Conservation (phyloP, 2,797 vertebrate species). For the Notamacropus eugenii region DNA sequence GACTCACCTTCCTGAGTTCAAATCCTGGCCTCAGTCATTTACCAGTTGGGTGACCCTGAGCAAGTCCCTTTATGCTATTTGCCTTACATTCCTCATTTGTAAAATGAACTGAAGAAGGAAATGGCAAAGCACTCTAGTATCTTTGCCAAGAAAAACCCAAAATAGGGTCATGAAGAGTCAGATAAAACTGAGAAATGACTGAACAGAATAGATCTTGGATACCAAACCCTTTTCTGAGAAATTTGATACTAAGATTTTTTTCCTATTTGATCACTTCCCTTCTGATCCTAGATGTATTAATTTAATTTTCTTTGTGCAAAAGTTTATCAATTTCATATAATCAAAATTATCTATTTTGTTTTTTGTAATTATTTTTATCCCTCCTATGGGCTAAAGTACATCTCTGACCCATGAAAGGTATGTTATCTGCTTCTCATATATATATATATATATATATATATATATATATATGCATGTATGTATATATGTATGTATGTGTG, state of each 20-base stretch:
- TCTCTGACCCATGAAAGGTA: not conserved
- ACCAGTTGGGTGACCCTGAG: not conserved
- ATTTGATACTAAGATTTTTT: not conserved
- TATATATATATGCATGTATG: too few relatives aligned
- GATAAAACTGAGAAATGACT: not conserved
- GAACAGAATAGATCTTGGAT: not conserved
- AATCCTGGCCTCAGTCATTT: not conserved
- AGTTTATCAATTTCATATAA: not conserved
- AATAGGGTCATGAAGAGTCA: not conserved
- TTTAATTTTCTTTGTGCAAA: not conserved
- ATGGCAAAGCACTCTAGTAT: not conserved
- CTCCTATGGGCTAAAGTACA: not conserved
- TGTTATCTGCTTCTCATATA: not conserved
- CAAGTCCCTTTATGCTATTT: not conserved
- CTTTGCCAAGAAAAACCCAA: not conserved
- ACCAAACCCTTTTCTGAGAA: not conserved
- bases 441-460: too few relatives aligned
- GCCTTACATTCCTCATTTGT: not conserved
- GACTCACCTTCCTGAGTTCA: not conserved
- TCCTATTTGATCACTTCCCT: not conserved
- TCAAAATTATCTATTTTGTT: not conserved
- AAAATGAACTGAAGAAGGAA: not conserved
- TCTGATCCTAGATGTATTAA: not conserved
- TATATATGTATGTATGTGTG: too few relatives aligned
- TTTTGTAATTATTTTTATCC: not conserved